Percentiles rank a stretch among this genome's conserved stretches.
phyloP scores from a whole-genome alignment of 2,113 vertebrate species.

The Leucopsar rothschildi region DNA sequence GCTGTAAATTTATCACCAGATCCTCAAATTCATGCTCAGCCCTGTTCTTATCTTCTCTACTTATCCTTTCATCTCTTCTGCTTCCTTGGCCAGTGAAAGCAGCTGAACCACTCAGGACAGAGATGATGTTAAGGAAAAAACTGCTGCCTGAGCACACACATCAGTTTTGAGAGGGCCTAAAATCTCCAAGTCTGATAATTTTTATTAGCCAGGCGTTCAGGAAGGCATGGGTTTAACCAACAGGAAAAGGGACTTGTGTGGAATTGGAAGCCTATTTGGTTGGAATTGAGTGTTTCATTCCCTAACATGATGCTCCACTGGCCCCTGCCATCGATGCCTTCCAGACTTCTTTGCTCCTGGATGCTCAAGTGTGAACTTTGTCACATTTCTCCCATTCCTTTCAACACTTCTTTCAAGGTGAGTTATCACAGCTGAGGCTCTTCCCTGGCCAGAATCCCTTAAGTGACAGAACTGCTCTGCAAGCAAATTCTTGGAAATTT shows the following conservation, averaged over 20 bases:
- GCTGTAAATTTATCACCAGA: not conserved
- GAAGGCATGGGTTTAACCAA: not conserved
- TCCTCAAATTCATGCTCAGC: not conserved
- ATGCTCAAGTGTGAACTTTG: not conserved
- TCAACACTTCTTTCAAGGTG: not conserved
- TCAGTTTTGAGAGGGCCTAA: not conserved
- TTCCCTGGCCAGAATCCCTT: not conserved
- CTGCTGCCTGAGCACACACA: not conserved
- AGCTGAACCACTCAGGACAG: not conserved
- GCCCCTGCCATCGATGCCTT: not conserved
- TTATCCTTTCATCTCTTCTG: not conserved
- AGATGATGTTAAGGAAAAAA: not conserved
- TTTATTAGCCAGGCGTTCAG: not conserved
- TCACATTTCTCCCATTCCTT: not conserved
- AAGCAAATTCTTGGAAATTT: not conserved
- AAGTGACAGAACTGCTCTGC: accelerated
- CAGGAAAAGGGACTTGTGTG: not conserved
- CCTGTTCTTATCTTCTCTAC: not conserved
- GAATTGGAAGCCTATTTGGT: accelerated
- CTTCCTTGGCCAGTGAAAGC: not conserved
- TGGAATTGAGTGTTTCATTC: not conserved
- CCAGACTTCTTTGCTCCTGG: not conserved
- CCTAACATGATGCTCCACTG: not conserved
- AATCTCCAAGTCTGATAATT: not conserved
- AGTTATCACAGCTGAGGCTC: not conserved